Conservation (phyloP, 2,797 vertebrate genomes). For the Eremophila alpestris region DNA sequence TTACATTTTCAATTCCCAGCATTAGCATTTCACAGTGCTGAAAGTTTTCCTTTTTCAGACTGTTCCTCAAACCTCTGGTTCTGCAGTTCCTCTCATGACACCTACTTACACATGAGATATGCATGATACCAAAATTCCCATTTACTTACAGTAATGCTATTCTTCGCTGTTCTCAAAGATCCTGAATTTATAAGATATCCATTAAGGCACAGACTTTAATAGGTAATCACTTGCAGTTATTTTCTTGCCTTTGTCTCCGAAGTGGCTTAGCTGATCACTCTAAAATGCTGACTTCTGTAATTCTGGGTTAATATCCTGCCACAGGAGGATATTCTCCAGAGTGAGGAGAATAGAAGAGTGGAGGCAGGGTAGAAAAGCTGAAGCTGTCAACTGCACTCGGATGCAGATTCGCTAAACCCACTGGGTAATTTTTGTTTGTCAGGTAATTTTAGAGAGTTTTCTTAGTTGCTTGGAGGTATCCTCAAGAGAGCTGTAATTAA, state of each 20-base stretch:
- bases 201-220: not conserved
- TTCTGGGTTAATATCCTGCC: not conserved
- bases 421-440: not conserved
- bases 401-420: not conserved
- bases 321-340: not conserved
- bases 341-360: not conserved
- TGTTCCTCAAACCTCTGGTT: not conserved
- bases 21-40: not conserved
- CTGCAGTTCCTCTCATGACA: not conserved
- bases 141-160: not conserved
- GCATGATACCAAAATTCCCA: not conserved
- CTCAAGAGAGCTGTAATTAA: not conserved
- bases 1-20: not conserved
- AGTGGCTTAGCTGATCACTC: not conserved
- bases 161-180: not conserved
- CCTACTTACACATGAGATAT: not conserved
- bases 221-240: not conserved
- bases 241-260: not conserved
- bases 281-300: not conserved
- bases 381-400: not conserved
- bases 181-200: not conserved
- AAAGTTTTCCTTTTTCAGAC: not conserved
- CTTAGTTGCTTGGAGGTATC: not conserved
- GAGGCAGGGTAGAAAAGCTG: not conserved
- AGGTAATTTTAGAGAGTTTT: not conserved